Evolutionary conservation across 2,797 vertebrate species (phyloP).

Genomic region (Etheostoma nigrum): DNA sequence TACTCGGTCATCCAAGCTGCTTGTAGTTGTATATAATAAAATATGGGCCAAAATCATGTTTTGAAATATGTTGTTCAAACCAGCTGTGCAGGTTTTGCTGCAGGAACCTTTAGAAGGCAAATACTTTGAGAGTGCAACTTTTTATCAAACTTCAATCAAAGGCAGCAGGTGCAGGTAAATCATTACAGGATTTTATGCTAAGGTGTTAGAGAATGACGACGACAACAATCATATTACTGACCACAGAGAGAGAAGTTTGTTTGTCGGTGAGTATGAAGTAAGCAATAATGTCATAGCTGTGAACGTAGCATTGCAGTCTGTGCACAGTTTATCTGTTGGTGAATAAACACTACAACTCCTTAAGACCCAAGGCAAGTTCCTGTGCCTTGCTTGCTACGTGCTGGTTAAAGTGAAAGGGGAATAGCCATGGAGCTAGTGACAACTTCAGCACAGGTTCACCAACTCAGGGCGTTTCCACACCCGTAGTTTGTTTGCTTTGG

Average conservation of each 20-base stretch:
- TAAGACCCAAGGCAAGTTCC: no score
- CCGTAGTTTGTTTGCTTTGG: no score
- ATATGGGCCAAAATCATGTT: not conserved
- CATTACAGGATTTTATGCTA: not conserved
- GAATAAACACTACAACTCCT: no score
- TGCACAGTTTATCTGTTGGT: no score
- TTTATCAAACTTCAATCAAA: constrained; percentile 22
- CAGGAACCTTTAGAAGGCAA: constrained; percentile 2
- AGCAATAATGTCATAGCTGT: no score
- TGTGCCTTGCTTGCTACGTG: no score
- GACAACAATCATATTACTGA: constrained; percentile 11
- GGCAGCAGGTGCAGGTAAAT: constrained; percentile 6
- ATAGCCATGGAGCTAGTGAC: no score
- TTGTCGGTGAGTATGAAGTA: no score
- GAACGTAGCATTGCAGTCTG: no score
- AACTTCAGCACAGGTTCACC: no score
- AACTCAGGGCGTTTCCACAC: no score
- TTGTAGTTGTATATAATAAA: not conserved
- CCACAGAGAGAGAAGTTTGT: not conserved
- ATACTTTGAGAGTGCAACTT: not conserved
- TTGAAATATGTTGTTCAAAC: constrained; percentile 2
- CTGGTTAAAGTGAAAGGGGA: no score
- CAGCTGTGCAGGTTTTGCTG: constrained; percentile 15
- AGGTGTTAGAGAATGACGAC: not conserved
- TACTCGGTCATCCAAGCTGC: not conserved